phyloP scores from a whole-genome alignment of 2,888 invertebrate genomes.

The Caprella mutica region DNA sequence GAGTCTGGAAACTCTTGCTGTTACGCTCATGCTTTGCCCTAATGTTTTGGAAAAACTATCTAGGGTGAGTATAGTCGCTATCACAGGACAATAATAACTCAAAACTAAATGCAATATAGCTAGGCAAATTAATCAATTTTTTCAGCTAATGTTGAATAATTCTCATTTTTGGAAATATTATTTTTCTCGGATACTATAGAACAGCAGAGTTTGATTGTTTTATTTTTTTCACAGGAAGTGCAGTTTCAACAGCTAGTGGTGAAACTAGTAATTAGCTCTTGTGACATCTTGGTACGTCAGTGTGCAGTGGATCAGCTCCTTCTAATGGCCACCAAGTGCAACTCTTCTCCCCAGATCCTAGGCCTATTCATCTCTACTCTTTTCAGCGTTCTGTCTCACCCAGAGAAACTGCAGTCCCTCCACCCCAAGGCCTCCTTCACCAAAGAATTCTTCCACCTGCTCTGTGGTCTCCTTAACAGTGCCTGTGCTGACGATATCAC shows the following conservation, averaged over 20 bases:
- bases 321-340: slow-evolving; percentile 69
- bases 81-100: no score
- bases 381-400: slow-evolving; percentile 54
- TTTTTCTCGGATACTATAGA: no score
- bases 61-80: slow-evolving; percentile 43
- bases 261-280: slow-evolving; percentile 73
- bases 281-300: slow-evolving; percentile 53
- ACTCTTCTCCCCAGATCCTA: slow-evolving; percentile 50
- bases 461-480: slow-evolving; percentile 57
- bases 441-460: slow-evolving; percentile 62
- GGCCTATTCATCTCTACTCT: slow-evolving; percentile 55
- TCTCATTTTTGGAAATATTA: no score
- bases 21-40: slow-evolving; percentile 80
- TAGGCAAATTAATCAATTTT: no score
- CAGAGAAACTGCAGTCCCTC: slow-evolving; percentile 51
- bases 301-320: slow-evolving; percentile 74
- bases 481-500: slow-evolving; percentile 49
- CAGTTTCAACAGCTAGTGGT: slow-evolving; percentile 84
- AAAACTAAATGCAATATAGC: no score
- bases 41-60: slow-evolving; percentile 68
- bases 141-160: no score
- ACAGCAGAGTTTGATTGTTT: no score
- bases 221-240: slow-evolving; percentile 60
- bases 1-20: slow-evolving; percentile 80
- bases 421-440: slow-evolving; percentile 57